Evolutionary conservation across 2,888 invertebrate species (phyloP).

Genomic region (Scrobipalpa atriplicella): DNA sequence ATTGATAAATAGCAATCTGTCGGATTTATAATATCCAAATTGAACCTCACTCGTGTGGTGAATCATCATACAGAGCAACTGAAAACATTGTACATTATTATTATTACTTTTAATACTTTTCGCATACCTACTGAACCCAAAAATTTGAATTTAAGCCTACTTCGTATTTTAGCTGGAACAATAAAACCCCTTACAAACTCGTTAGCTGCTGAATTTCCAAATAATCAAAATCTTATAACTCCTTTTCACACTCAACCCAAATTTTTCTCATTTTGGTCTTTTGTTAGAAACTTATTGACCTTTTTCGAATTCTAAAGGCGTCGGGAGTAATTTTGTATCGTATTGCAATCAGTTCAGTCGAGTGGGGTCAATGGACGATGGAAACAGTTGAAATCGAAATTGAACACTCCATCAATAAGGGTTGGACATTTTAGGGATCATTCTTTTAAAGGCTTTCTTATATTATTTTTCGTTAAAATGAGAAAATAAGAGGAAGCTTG

Average conservation of each 20-base stretch:
- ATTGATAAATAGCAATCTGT: no score
- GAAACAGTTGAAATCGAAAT: slow-evolving; percentile 29
- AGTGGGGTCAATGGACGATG: slow-evolving; percentile 43
- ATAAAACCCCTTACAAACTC: not conserved
- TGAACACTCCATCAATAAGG: slow-evolving; percentile 9
- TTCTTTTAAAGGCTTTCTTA: no score
- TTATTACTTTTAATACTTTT: no score
- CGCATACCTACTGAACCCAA: no score
- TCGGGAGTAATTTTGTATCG: slow-evolving; percentile 52
- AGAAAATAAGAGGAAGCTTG: no score
- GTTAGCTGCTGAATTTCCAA: not conserved
- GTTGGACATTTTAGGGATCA: no score
- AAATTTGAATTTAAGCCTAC: not conserved
- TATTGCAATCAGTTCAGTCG: slow-evolving; percentile 38
- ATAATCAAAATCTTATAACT: slow-evolving; percentile 1
- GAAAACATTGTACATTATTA: no score
- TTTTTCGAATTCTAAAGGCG: slow-evolving; percentile 45
- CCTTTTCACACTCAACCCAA: not conserved
- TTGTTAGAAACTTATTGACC: slow-evolving; percentile 52
- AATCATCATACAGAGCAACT: no score
- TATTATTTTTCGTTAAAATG: no score
- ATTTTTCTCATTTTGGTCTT: slow-evolving; percentile 40
- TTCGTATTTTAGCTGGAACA: not conserved
- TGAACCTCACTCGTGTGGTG: no score
- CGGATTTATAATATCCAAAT: no score